phyloP scores from a whole-genome alignment of 2,797 vertebrate species.

The Babyrousa celebensis region DNA sequence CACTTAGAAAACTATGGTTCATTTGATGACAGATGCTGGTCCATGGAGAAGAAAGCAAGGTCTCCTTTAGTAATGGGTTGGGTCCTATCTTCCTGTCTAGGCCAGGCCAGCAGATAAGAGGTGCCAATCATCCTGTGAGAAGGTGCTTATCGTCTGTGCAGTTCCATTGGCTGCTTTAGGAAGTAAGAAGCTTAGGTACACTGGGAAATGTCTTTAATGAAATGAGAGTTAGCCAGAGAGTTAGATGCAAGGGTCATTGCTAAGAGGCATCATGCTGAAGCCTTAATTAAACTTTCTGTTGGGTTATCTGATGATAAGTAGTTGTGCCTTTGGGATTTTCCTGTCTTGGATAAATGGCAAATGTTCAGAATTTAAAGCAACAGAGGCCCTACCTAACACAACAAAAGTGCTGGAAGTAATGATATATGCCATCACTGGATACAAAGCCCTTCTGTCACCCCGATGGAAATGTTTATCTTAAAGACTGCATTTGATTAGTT shows the following conservation, averaged over 20 bases:
- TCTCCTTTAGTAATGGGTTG: constrained; percentile 19
- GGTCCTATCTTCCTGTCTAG: neutral
- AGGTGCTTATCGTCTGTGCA: neutral
- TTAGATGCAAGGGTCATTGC: constrained; percentile 13
- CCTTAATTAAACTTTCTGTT: constrained; percentile 61
- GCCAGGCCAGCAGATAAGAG: neutral
- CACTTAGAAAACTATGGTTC: neutral
- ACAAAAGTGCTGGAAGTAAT: constrained; percentile 15
- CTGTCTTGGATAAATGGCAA: constrained; percentile 60
- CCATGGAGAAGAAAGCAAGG: constrained; percentile 23
- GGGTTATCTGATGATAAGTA: constrained; percentile 74
- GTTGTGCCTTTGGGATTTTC: constrained; percentile 66
- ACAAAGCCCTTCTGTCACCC: neutral
- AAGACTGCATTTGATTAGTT: constrained; percentile 22
- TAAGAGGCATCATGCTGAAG: constrained; percentile 55
- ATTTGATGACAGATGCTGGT: constrained; percentile 43
- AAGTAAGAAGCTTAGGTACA: neutral
- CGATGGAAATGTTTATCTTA: constrained; percentile 34
- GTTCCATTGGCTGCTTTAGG: constrained; percentile 64
- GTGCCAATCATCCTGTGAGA: neutral
- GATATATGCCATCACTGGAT: neutral
- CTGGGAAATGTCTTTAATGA: constrained; percentile 72
- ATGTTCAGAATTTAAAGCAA: constrained; percentile 68
- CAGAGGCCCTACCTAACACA: neutral
- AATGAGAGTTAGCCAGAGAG: constrained; percentile 49